These are phyloP conservation scores for Pelvicachromis taeniatus DNA, from an alignment of 2,113 vertebrate genomes.

Conservation along the genomic window DNA sequence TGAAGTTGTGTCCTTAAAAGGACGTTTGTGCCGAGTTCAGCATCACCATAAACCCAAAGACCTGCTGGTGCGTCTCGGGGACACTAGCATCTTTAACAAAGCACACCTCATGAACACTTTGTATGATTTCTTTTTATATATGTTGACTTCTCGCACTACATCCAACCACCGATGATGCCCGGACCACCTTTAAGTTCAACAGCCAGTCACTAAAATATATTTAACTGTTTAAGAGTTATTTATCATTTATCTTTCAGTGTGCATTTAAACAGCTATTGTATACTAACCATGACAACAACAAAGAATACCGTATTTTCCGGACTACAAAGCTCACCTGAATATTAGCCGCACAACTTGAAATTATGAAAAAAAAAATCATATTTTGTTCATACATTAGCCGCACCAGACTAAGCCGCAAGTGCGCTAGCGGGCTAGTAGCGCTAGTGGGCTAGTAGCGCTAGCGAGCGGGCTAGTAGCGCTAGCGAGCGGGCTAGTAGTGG, in stretches of 20 bases:
- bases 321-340: no score
- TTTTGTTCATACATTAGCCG: no score
- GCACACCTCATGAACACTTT: fast-evolving
- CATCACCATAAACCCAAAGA: background rate
- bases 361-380: no score
- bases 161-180: background rate
- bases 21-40: background rate
- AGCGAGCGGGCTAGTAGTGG: no score
- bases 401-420: no score
- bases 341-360: no score
- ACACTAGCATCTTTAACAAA: background rate
- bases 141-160: background rate
- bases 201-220: background rate
- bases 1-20: background rate
- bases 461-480: no score
- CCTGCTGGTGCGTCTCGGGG: fast-evolving
- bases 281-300: background rate
- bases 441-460: no score
- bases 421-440: no score
- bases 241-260: background rate
- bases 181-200: background rate
- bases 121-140: fast-evolving
- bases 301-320: no score
- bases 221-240: background rate
- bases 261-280: background rate